phyloP scores from a whole-genome alignment of 1,140 invertebrate species.

The Heterodera carotae region DNA sequence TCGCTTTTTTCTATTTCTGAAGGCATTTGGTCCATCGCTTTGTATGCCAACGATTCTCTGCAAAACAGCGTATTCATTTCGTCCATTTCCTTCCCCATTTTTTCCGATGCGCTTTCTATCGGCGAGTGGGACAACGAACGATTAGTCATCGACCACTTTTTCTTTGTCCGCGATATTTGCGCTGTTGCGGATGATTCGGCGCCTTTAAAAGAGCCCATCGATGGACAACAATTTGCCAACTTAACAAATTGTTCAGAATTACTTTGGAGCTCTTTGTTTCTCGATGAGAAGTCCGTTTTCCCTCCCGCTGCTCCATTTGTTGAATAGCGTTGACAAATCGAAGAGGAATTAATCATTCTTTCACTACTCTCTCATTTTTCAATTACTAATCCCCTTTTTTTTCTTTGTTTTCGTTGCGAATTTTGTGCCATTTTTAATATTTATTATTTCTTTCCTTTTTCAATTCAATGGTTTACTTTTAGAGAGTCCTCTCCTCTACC shows the following conservation, averaged over 20 bases:
- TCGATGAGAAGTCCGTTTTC: constrained; percentile 48
- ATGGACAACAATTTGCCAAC: neutral
- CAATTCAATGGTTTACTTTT: no score
- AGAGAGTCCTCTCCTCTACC: no score
- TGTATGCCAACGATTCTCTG: neutral
- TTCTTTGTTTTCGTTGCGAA: neutral
- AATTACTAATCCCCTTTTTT: neutral
- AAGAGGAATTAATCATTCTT: neutral
- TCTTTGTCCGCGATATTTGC: constrained; percentile 6
- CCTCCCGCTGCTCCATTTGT: constrained; percentile 9
- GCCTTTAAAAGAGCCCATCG: neutral
- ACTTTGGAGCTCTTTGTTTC: constrained; percentile 43
- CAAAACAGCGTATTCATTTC: neutral
- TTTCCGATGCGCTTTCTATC: neutral
- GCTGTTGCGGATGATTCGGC: neutral
- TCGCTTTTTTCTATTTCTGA: neutral
- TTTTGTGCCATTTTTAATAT: neutral
- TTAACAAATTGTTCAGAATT: constrained; percentile 28
- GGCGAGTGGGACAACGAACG: neutral
- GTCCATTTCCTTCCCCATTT: neutral
- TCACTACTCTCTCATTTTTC: neutral
- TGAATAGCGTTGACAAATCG: neutral
- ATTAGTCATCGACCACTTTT: neutral
- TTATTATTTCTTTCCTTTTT: no score
- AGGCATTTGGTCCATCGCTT: neutral